phyloP scores from a whole-genome alignment of 2,797 vertebrate genomes.

The Sebastes minor region DNA sequence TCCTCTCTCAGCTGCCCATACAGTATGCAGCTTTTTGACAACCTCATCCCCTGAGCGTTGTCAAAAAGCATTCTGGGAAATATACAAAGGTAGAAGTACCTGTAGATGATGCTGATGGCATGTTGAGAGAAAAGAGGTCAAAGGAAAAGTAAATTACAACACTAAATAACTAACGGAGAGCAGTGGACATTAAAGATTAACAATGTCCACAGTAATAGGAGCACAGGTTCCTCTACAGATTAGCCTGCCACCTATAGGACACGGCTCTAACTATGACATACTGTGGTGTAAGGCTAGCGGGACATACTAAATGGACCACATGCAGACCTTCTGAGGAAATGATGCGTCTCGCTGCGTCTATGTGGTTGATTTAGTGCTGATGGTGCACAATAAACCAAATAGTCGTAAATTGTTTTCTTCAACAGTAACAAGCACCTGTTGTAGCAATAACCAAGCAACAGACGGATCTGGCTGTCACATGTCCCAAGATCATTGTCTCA shows the following conservation, averaged over 20 bases:
- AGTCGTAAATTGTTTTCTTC: slow-evolving; percentile 30
- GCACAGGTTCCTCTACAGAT: slow-evolving; percentile 2
- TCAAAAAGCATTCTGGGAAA: slow-evolving; percentile 43
- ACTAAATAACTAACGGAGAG: slow-evolving; percentile 23
- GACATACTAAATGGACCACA: slow-evolving; percentile 44
- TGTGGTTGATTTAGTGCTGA: slow-evolving; percentile 49
- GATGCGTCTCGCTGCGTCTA: slow-evolving; percentile 22
- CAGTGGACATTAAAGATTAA: slow-evolving; percentile 17
- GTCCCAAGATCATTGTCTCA: background rate
- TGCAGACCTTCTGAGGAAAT: slow-evolving; percentile 52
- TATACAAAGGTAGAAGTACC: background rate
- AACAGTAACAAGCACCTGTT: slow-evolving; percentile 11
- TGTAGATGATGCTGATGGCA: slow-evolving; percentile 17
- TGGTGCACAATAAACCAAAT: slow-evolving; percentile 42
- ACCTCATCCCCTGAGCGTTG: slow-evolving; percentile 7
- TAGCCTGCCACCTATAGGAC: slow-evolving; percentile 11
- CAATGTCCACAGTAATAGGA: slow-evolving; percentile 14
- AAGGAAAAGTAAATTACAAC: slow-evolving; percentile 37
- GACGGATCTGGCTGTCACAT: background rate
- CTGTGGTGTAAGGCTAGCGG: slow-evolving; percentile 8
- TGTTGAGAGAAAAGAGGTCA: slow-evolving; percentile 25
- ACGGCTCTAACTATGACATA: slow-evolving; percentile 34
- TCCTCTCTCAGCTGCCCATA: slow-evolving; percentile 15
- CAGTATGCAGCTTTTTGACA: background rate
- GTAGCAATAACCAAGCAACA: background rate